phyloP scores from a whole-genome alignment of 2,797 vertebrate genomes.

The Pseudochromis fuscus region DNA sequence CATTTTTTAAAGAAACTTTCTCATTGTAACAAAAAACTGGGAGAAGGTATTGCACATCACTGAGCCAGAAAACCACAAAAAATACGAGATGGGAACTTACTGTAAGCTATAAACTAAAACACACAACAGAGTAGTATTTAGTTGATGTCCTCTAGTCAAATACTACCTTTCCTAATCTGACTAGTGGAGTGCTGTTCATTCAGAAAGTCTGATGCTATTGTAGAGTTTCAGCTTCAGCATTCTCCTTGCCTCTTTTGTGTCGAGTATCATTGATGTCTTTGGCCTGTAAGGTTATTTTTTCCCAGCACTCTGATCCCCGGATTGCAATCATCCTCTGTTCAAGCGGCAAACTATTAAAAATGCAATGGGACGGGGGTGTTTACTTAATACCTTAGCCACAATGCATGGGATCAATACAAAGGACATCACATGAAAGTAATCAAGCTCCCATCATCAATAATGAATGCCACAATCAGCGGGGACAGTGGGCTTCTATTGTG shows the following conservation, averaged over 20 bases:
- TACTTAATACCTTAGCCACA: constrained; percentile 73
- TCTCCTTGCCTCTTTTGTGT: constrained; percentile 47
- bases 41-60: not conserved
- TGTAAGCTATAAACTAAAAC: too few relatives aligned
- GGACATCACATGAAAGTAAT: constrained; percentile 77
- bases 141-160: constrained; percentile 25
- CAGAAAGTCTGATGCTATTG: constrained; percentile 32
- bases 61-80: too few relatives aligned
- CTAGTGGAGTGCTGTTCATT: constrained; percentile 30
- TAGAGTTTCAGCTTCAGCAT: constrained; percentile 31
- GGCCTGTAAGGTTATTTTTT: constrained; percentile 52
- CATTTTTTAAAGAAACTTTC: not conserved
- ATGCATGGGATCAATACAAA: constrained; percentile 69
- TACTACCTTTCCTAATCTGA: constrained; percentile 28
- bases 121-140: constrained; percentile 5
- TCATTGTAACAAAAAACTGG: not conserved
- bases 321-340: constrained; percentile 57
- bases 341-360: constrained; percentile 79
- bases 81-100: too few relatives aligned
- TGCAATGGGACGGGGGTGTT: constrained; percentile 71
- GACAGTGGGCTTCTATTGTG: constrained; percentile 71
- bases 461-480: constrained; percentile 75
- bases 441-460: constrained; percentile 83
- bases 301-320: not conserved
- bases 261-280: constrained; percentile 33